Evolutionary conservation across 1,140 invertebrate species (phyloP), one percentile per base, ranked within the genome.

Genomic region (Zaprionus ghesquierei): DNA sequence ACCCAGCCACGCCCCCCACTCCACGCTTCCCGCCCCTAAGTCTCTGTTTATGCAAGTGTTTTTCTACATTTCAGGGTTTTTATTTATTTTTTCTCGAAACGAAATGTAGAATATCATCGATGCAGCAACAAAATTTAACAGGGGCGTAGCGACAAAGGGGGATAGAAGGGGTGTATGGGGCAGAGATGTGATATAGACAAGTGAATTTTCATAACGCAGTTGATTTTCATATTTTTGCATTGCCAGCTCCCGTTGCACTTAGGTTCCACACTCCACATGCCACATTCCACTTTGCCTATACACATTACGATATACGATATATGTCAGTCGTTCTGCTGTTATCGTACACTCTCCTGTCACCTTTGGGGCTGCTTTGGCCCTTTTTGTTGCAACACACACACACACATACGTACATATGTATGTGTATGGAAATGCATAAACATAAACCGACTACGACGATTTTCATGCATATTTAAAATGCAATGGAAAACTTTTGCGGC

Each of bases 161-260:
- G 27, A 6, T 5, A 5, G 5, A 54, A 10, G 27, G 18, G 0
- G 13, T 5, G 18, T 1, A 2, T 22, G 27, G 5, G n/a, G 9
- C 27, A 12, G 10, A 1, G n/a, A 38, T 4, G 22, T 29, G 27
- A 29, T 29, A 29, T 29, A 8, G 18, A 22, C 18, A 25, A 15
- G 59, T 75, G 46, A 29, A 64, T 64, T 69, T 77, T 60, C 66
- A 76, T 77, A 77, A 72, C 38, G 46, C 75, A 75, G 38, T 69
- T 77, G 59, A 75, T 58, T 74, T 75, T 69, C 62, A 46, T 81
- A 64, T 81, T 69, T 77, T 65, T 81, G 29, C 9, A 31, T 35
- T 35, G 29, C n/a, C 12, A 41, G 12, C n/a, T 6, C 35, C 3
- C 5, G n/a, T 1, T 6, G n/a, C n/a, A 59, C 35, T 59, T 59